Evolutionary conservation across 1,140 invertebrate species (phyloP), one percentile per base, ranked within the genome.

Genomic region (Adoxophyes honmai): DNA sequence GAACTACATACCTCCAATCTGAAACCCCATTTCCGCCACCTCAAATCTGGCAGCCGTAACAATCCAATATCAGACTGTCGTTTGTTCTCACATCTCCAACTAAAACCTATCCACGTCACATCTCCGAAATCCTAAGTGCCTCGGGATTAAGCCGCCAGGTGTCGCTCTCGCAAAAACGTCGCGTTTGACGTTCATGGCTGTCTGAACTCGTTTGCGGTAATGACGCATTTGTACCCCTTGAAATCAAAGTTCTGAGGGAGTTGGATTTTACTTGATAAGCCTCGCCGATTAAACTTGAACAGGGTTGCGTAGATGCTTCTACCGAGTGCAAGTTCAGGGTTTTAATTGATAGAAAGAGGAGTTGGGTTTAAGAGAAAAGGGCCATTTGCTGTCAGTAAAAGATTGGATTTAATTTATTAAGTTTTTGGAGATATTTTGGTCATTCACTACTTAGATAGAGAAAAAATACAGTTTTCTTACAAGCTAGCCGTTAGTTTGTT

Each of bases 101-200:
- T 28, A 28, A 28, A 28, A 28, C 21, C 21, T 28, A 28, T 28
- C 21, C 21, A 28, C 42, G 42, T 48, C 42, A 48, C 18, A 18
- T 11, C 11, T 28, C 5, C 11, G 44, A 75, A 84, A 82, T 84
- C 81, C 77, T 83, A 76, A 86, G 83, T 86, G 83, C 78, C 55
- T 37, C 57, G 57, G 70, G 79, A 80, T 83, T 83, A 82, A 72
- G 61, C 58, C 61, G 59, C 39, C 65, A 74, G 81, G 78, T 83
- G 74, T 75, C 70, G 70, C 67, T 69, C 8, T 39, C 58, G 68
- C 64, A 75, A 77, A 72, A 75, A 78, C 73, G 73, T 83, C 81
- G 81, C 67, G 79, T 81, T 78, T 66, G 54, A 59, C 58, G 59
- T 52, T 75, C 60, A 83, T 78, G 81, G 64, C 55, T 85, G 83